Conservation (phyloP, 1,140 invertebrate species). For the Drosophila kepulauana region DNA sequence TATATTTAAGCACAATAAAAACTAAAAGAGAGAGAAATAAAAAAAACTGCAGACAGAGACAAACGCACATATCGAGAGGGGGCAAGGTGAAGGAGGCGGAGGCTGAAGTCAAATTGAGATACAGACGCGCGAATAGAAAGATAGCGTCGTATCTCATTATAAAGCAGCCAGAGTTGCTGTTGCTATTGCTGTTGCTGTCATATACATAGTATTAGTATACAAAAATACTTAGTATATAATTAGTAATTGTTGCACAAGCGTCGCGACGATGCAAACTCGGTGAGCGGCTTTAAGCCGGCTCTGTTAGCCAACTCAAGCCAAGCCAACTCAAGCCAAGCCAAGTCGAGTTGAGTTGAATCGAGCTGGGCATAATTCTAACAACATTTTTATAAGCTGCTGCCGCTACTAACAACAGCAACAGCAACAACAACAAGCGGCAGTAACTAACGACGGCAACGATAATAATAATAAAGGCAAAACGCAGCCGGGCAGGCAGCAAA, state of each 20-base stretch:
- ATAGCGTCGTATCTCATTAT: slow-evolving; percentile 80
- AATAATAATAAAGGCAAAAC: slow-evolving; percentile 59
- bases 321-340: too few relatives aligned
- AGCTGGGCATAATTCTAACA: slow-evolving; percentile 61
- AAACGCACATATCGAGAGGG: slow-evolving; percentile 37
- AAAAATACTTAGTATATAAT: slow-evolving; percentile 66
- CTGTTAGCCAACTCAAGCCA: background rate
- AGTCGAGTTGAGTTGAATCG: background rate
- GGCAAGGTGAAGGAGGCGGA: background rate
- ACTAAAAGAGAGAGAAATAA: slow-evolving; percentile 40
- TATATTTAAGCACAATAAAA: slow-evolving; percentile 62
- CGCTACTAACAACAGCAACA: slow-evolving; percentile 21
- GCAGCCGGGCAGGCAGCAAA: slow-evolving; percentile 65
- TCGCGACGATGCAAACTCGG: slow-evolving; percentile 56
- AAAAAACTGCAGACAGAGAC: slow-evolving; percentile 38
- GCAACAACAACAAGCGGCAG: slow-evolving; percentile 23
- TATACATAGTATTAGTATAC: slow-evolving; percentile 16
- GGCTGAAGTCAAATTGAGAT: slow-evolving; percentile 21
- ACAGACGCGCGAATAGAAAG: slow-evolving; percentile 43
- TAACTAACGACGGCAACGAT: slow-evolving; percentile 23
- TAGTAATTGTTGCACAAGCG: slow-evolving; percentile 82
- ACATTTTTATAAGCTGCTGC: slow-evolving; percentile 48
- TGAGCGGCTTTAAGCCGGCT: slow-evolving; percentile 28
- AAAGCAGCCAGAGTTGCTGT: slow-evolving; percentile 63
- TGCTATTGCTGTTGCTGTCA: slow-evolving; percentile 14